Base-by-base conservation (phyloP, 37 sponge, comb jelly and placozoan species). In the Chondrosia reniformis region DNA sequence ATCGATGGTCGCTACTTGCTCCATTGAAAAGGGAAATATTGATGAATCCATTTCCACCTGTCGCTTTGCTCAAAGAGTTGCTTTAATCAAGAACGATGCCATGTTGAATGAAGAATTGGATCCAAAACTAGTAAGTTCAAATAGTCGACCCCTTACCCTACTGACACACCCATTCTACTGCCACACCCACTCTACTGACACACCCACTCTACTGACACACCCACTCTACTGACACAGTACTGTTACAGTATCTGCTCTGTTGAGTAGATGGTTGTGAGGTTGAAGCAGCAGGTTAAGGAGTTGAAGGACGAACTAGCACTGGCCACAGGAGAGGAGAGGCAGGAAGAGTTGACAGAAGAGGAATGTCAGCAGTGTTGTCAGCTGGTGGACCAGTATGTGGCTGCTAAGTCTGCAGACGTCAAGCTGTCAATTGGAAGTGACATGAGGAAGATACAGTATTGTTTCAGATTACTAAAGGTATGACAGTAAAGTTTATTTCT, bases 41-140 rank as follows among this genome's bases (percentile, higher is more conserved):
- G 96, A 98, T 54, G 98, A 98, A 80, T 85, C 99, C 12, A 95
- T 98, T 33, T 91, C 96, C 4, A 95, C 99, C 3, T 98, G 99
- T 80, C 85, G 99, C 62, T 98, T 98, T 83, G 86, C 99, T 37
- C 99, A 98, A 74, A 72, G 99, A 67, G 99, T 98, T 10, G 99
- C 99, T 21, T 77, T 94, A 13, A 88, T 98, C 30, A 93, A 98
- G 85, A 98, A 98, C 65, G 95, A 98, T 28, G 99, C 96, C 30
- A 61, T 84, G 3, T 76, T 90, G 37, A 98, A 98, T 86, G 96
- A 98, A 84, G 99, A 98, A 36, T 65, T 94, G 33, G 96, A 98
- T 67, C 99, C 99, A 12, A 89, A 93, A 78, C 80, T 94, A 79
- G 94, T 90, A 38, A 74, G 42, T 55, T 10, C 43, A 49, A 15